Evolutionary conservation across 2,888 invertebrate genomes (phyloP), one percentile per base, ranked within the genome.

Genomic region (Lithophane ornitopus): DNA sequence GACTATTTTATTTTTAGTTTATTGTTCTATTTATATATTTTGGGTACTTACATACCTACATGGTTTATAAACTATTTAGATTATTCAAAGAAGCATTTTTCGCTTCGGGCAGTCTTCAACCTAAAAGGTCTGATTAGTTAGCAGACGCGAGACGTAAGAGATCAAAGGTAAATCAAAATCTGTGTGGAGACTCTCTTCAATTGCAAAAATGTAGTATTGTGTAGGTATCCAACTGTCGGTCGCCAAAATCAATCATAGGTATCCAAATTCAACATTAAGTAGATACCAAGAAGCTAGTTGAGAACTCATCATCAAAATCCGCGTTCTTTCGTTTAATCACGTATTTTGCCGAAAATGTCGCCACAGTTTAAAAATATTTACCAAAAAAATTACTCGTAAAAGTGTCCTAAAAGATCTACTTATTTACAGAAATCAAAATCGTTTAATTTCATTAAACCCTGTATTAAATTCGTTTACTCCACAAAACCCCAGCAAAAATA

Each of bases 401-500:
- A 19, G 3, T 63, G 19, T 41, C 41, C 1, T 62, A 16, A 16
- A 41, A 26, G 11, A 41, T 41, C 62, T 61, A 22, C 9, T 6
- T 59, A 16, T 8, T 28, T 58, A 58, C 58, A 28, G 7, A 58
- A n/a, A 41, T n/a, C 39, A 26, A 26, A 26, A 63, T 41, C 0
- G 44, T 63, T 44, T 41, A 0, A 63, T 63, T 44, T 19, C 2
- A 11, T 14, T 39, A 7, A 72, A 41, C 12, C 19, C 26, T 7
- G 62, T 19, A 44, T 63, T 44, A 19, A 22, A 65, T 46, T n/a
- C 22, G n/a, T 74, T 70, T 54, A 3, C 22, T 52, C 14, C 39
- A n/a, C 63, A 76, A 68, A 82, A 73, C 56, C 66, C 34, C 19
- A 28, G 44, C 56, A 75, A 67, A 74, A 70, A 78, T 75, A 74